Percentiles rank a stretch among this genome's conserved stretches.
These are phyloP conservation scores for Trachelus tabidus DNA, from an alignment of 2,888 invertebrate genomes.

Conservation along the genomic window DNA sequence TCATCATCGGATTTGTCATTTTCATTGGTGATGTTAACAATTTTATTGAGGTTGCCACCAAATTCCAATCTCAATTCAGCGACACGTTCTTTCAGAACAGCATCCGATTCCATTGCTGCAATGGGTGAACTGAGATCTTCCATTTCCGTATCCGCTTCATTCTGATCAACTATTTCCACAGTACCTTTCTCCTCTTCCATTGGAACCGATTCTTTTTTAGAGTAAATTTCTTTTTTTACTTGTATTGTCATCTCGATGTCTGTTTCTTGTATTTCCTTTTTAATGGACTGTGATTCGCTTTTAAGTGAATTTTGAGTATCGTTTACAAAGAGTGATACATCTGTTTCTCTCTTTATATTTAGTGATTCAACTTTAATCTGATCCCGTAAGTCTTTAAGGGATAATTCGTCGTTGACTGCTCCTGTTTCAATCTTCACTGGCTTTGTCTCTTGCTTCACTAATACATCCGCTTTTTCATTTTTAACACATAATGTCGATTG, in stretches of 20 bases:
- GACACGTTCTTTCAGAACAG: conserved; percentile 65
- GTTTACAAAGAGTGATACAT: conserved; percentile 7
- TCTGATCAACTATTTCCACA: conserved; percentile 63
- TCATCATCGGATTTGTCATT: conserved; percentile 46
- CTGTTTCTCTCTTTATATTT: conserved; percentile 12
- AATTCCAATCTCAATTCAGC: conserved; percentile 68
- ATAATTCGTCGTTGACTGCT: conserved; percentile 41
- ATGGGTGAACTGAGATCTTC: conserved; percentile 65
- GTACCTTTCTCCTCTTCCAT: conserved; percentile 48
- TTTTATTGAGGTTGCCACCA: conserved; percentile 47
- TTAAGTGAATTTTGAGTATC: conserved; percentile 8
- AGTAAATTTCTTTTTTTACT: conserved; percentile 12
- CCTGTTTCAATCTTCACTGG: conserved; percentile 51
- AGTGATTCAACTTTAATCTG: conserved; percentile 20
- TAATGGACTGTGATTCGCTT: conserved; percentile 20
- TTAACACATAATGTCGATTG: conserved; percentile 15
- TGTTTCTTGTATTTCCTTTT: conserved; percentile 14
- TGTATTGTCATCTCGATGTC: neutral
- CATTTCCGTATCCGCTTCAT: conserved; percentile 57
- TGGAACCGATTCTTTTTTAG: conserved; percentile 15
- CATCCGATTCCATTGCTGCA: conserved; percentile 63
- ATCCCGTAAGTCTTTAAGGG: conserved; percentile 2
- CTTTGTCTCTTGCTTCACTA: conserved; percentile 62
- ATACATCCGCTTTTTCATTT: conserved; percentile 52
- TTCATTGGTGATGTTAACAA: conserved; percentile 38